Evolutionary conservation across 2,113 vertebrate genomes (phyloP), one percentile per base, ranked within the genome.

Genomic region (Gopherus flavomarginatus): DNA sequence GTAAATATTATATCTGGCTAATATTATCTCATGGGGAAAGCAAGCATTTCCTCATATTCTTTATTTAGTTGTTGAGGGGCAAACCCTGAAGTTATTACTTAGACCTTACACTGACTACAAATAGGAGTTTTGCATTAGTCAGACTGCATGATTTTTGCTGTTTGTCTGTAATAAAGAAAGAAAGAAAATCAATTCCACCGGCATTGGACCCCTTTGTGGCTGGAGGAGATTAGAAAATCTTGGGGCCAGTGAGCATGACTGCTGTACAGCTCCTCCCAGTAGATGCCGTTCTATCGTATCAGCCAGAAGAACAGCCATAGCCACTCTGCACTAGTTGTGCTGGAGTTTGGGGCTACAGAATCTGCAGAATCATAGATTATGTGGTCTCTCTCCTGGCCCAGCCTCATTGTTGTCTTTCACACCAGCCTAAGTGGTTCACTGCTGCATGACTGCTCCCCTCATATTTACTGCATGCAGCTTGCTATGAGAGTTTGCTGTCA

Each of bases 131-230:
- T 44, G 38, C 38, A 44, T 42, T 42, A 42, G 38, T 44, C 38
- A 26, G 72, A 44, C 44, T 26, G 38, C 38, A 12, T 26, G 38
- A 26, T 77, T 77, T 77, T 77, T 22, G 5, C 21, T 5, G 8
- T n/a, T 72, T 22, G 9, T 77, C 10, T 57, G 11, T 22, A 54
- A 47, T 47, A 22, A 72, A 42, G 19, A 24, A 42, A 75, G 38
- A 38, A 8, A 42, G 8, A 10, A 75, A 22, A 75, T 31, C 50
- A 1, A 0, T 27, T 5, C 1, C 0, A 0, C 42, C n/a, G 5
- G 21, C 0, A 0, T 26, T n/a, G 1, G 53, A 57, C 17, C 35
- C 21, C 29, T 69, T 69, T 17, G 16, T 69, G 35, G 62, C 14
- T 19, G 62, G 35, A 69, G 35, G 35, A 69, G 17, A n/a, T 7